Percentiles rank a stretch among this genome's conserved stretches.
These are phyloP conservation scores for Copidosoma aretas DNA, from an alignment of 2,888 invertebrate genomes.

Conservation along the genomic window DNA sequence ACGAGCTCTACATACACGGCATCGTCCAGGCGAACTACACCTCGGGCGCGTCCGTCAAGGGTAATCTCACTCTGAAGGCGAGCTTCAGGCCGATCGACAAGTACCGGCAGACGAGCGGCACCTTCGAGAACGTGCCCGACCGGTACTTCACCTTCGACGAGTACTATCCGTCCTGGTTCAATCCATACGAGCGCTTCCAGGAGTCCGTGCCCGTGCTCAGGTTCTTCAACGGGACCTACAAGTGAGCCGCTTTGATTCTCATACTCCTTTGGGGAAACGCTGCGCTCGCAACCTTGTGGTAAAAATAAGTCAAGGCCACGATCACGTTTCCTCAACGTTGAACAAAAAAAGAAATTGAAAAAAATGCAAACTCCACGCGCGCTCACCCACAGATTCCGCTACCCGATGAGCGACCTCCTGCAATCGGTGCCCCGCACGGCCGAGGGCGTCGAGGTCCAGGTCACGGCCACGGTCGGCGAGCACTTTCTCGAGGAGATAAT, in stretches of 20 bases:
- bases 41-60: constrained; percentile 87
- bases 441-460: constrained; percentile 81
- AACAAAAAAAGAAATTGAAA: no score
- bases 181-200: constrained; percentile 66
- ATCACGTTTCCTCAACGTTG: no score
- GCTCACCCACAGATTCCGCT: constrained; percentile 79
- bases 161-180: constrained; percentile 82
- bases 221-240: constrained; percentile 85
- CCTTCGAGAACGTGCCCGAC: constrained; percentile 66
- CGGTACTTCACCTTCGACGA: constrained; percentile 82
- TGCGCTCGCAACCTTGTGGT: no score
- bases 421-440: constrained; percentile 69
- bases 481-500: constrained; percentile 84
- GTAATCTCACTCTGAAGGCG: constrained; percentile 87
- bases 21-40: constrained; percentile 94
- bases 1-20: constrained; percentile 83
- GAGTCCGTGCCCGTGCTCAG: constrained; percentile 74
- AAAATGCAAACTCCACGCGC: no score
- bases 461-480: constrained; percentile 88
- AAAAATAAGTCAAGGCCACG: no score
- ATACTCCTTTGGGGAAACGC: not conserved
- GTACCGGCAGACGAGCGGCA: constrained; percentile 35
- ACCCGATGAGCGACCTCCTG: constrained; percentile 81
- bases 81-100: constrained; percentile 73
- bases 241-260: constrained; percentile 19